Evolutionary conservation across 2,797 vertebrate genomes (phyloP), one percentile per base, ranked within the genome.

Genomic region (Prionace glauca): DNA sequence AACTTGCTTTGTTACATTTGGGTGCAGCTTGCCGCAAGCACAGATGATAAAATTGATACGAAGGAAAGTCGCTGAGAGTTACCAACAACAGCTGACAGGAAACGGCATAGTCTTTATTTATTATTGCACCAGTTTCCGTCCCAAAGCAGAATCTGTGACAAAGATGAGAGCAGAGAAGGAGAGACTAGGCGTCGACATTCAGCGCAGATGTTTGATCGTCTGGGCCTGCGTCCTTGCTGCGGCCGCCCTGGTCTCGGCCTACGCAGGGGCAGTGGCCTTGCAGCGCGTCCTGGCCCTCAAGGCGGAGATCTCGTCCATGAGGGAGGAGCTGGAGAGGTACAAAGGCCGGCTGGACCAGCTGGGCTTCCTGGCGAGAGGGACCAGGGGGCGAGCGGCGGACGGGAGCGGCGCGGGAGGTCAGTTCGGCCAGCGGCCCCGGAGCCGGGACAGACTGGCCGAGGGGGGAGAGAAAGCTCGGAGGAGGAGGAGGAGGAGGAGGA

Each of bases 261-360:
- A 97, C 88, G 97, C 99, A 94, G 98, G 98, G 94, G 98, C 97
- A 95, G 95, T 98, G 96, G 98, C 98, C 77, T 96, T 99, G 95
- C 98, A 98, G 97, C 98, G 98, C 32, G 97, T 98, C 96, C 96
- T 98, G 96, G 97, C 96, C 50, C 97, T 99, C 96, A 98, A 98
- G 97, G 98, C 98, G 0, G 99, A 99, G 96, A 97, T 99, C 95
- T 97, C 98, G 95, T 97, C 96, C 50, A 98, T 99, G 96, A 98
- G 97, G 95, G 97, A 96, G 0, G 97, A 99, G 96, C 95, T 97
- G 96, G 96, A 95, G 96, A 96, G 96, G 60, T 5, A 0, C 94
- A 95, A 96, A 95, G 32, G 20, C 77, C 56, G 96, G 67, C 95
- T 95, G 7, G 93, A 95, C 9, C 60, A 18, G 3, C 24, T 88